Evolutionary conservation across 2,888 invertebrate species (phyloP), one percentile per base, ranked within the genome.

Genomic region (Pardosa pseudoannulata): DNA sequence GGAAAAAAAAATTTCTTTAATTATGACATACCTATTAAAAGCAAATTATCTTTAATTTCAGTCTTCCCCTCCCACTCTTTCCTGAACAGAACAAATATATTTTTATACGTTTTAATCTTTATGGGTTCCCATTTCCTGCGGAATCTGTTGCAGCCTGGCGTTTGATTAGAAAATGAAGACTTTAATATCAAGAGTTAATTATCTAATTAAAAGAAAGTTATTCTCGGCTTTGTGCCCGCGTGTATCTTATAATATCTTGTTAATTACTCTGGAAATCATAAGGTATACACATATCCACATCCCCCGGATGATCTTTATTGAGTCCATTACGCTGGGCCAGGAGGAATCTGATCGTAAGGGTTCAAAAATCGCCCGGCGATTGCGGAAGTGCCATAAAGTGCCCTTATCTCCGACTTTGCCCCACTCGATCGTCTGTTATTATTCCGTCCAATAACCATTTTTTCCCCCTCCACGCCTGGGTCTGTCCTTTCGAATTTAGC

Each of bases 401-500:
- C 50, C 46, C 83, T 83, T 83, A 83, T 83, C 83, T 72, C 70
- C 16, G 13, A 41, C 70, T 70, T 11, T 13, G 3, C 78, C 19
- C 65, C 2, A 67, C 81, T 72, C 72, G 67, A 83, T 83, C 83
- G 73, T 28, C 67, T 39, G 67, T 78, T 75, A 82, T 76, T 82
- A 76, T 70, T 41, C 46, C n/a, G 68, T 46, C 76, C 82, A 82
- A 82, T 82, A 76, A 76, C 82, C 71, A 50, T 82, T 71, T 71
- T 76, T 76, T 76, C 71, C 71, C 23, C 67, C 16, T 62, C 36
- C 41, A 3, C 9, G 19, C 36, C 27, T 28, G 31, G 41, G 28
- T 81, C 68, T 81, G 76, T 82, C 75, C 71, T 62, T 70, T 82
- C 46, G 70, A 75, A 76, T 82, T 82, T 75, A 65, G 50, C 56